Evolutionary conservation across 2,113 vertebrate species (phyloP).

Genomic region (Furnarius figulus): DNA sequence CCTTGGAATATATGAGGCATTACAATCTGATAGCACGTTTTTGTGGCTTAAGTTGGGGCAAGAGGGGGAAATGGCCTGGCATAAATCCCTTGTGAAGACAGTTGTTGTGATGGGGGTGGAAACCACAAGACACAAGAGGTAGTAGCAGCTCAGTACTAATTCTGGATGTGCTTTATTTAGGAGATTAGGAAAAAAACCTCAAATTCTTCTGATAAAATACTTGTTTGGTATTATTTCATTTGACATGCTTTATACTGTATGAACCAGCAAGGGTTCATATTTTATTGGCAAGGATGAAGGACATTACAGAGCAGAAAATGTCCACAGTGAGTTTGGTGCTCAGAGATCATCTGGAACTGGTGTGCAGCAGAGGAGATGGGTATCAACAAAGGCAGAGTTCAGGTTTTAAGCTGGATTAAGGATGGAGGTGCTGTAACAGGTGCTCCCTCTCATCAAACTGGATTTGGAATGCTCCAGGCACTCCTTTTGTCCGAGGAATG

Average conservation of each 20-base stretch:
- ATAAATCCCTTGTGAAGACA: background rate
- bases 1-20: conserved; percentile 26
- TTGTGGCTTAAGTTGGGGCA: background rate
- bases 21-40: background rate
- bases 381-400: background rate
- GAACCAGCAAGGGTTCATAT: background rate
- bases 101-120: background rate
- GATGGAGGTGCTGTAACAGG: background rate
- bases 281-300: background rate
- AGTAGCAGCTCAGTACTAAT: background rate
- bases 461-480: background rate
- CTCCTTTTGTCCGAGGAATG: background rate
- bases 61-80: background rate
- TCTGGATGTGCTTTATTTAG: background rate
- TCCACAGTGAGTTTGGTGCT: background rate
- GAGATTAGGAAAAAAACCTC: accelerated
- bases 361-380: background rate
- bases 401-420: background rate
- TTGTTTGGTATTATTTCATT: background rate
- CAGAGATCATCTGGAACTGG: background rate
- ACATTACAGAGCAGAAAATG: background rate
- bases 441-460: background rate
- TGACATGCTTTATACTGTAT: background rate
- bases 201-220: background rate
- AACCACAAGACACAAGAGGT: background rate